phyloP scores from a whole-genome alignment of 2,888 invertebrate species.

The Argyresthia goedartella region DNA sequence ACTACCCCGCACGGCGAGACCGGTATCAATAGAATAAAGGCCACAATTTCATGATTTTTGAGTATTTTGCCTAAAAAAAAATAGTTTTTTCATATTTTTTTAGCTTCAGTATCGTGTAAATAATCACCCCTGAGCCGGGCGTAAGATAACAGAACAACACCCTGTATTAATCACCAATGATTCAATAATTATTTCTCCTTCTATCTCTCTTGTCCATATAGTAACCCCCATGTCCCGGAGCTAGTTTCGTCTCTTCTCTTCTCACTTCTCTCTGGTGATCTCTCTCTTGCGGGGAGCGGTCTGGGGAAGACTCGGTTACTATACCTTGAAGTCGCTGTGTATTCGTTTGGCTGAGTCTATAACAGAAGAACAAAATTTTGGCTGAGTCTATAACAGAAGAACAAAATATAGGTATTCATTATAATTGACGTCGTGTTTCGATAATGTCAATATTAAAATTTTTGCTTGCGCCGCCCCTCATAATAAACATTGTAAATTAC shows the following conservation, averaged over 20 bases:
- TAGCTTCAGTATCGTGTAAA: too few species aligned
- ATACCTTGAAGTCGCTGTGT: conserved; percentile 55
- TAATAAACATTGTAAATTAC: too few species aligned
- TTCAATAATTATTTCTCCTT: neutral
- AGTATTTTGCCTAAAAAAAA: too few species aligned
- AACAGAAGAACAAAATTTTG: conserved; percentile 26
- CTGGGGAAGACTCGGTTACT: conserved; percentile 28
- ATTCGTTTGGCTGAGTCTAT: conserved; percentile 52
- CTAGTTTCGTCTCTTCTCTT: neutral
- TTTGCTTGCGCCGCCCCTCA: neutral
- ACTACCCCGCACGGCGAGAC: too few species aligned
- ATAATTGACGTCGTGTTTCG: neutral
- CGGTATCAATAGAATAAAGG: too few species aligned
- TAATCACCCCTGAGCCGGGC: too few species aligned
- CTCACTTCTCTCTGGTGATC: conserved; percentile 17
- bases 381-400: conserved; percentile 31
- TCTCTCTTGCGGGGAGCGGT: conserved; percentile 32
- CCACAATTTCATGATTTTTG: too few species aligned
- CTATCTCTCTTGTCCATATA: conserved; percentile 1
- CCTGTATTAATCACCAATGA: too few species aligned
- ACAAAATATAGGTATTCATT: neutral
- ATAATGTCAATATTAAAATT: neutral
- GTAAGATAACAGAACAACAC: too few species aligned
- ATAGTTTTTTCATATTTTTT: too few species aligned
- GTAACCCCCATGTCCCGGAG: conserved; percentile 3